Conservation (phyloP, 2,888 invertebrate genomes). For the Nephrotoma guestfalica region DNA sequence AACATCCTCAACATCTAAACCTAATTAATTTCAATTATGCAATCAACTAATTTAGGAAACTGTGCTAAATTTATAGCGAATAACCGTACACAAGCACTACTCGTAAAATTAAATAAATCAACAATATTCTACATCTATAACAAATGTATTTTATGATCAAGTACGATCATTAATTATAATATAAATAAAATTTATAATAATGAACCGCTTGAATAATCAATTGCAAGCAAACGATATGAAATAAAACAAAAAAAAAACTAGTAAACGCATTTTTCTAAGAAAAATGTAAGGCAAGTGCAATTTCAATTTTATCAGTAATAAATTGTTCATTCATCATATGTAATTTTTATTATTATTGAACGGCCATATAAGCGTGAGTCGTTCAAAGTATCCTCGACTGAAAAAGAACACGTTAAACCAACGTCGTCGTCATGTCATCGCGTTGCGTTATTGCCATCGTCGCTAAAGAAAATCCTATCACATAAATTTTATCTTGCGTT, state of each 20-base stretch:
- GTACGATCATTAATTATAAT: background rate
- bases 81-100: background rate
- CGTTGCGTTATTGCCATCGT: background rate
- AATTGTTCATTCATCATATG: background rate
- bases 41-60: background rate
- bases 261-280: background rate
- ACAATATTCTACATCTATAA: background rate
- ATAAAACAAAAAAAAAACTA: background rate
- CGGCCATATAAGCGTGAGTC: background rate
- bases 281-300: background rate
- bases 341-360: background rate
- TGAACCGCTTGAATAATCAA: background rate
- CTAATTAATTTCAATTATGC: background rate
- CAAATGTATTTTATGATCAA: background rate
- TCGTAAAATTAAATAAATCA: background rate
- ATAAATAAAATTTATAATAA: background rate
- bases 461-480: background rate
- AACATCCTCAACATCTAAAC: background rate
- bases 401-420: background rate
- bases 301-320: background rate
- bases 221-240: background rate
- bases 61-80: background rate
- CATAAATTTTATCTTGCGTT: background rate
- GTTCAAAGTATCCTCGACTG: background rate
- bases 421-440: background rate